These are phyloP conservation scores for Mythimna lalbum DNA, from an alignment of 2,888 invertebrate species.

Conservation along the genomic window DNA sequence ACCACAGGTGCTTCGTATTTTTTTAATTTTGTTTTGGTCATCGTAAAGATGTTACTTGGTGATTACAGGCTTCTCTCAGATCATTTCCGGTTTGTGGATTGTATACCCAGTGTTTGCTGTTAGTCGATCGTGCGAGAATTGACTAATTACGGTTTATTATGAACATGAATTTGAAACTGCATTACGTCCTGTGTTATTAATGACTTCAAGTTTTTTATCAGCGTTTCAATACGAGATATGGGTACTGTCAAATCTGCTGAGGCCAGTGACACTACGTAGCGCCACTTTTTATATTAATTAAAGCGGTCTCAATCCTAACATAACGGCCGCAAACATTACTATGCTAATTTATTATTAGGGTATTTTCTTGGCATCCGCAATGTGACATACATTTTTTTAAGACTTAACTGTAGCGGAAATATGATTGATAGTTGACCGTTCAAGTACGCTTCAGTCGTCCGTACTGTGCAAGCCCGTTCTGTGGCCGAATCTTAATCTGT, in stretches of 20 bases:
- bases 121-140: slow-evolving; percentile 2
- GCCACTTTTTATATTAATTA: slow-evolving; percentile 86
- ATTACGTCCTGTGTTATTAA: slow-evolving; percentile 23
- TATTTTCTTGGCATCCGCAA: slow-evolving; percentile 88
- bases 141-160: slow-evolving; percentile 27
- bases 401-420: slow-evolving; percentile 89
- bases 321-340: slow-evolving; percentile 88
- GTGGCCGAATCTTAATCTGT: slow-evolving; percentile 74
- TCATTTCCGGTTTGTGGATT: slow-evolving; percentile 21
- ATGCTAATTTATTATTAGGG: slow-evolving; percentile 90
- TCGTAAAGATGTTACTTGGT: background rate
- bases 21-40: background rate
- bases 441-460: slow-evolving; percentile 79
- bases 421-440: slow-evolving; percentile 89
- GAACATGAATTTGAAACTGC: slow-evolving; percentile 35
- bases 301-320: slow-evolving; percentile 85
- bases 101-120: background rate
- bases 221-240: slow-evolving; percentile 37
- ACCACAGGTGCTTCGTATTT: background rate
- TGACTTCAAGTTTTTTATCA: slow-evolving; percentile 34
- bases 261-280: slow-evolving; percentile 86
- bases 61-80: slow-evolving; percentile 1
- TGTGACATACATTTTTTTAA: slow-evolving; percentile 89
- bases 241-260: slow-evolving; percentile 66
- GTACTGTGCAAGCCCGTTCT: slow-evolving; percentile 67